Evolutionary conservation across 2,888 invertebrate genomes (phyloP).

Genomic region (Pterostichus niger): DNA sequence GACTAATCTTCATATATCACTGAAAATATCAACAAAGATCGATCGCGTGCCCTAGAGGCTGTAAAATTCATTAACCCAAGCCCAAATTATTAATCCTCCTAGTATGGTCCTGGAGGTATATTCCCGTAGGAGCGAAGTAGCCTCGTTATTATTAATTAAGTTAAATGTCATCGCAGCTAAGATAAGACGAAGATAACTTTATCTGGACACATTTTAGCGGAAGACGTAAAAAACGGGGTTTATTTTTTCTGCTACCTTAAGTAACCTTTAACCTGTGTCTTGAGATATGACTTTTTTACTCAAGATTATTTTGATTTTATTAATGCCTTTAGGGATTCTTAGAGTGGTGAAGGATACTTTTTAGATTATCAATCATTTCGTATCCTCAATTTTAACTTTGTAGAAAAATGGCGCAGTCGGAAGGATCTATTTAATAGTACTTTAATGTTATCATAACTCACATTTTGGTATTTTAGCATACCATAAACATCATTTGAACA

Average conservation of each 20-base stretch:
- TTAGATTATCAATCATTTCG: no score
- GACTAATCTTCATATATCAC: conserved; percentile 8
- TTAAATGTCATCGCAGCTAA: conserved; percentile 16
- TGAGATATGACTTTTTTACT: no score
- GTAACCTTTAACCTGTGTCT: no score
- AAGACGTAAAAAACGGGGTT: conserved; percentile 13
- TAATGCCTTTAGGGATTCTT: no score
- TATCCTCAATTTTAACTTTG: no score
- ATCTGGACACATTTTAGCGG: conserved; percentile 24
- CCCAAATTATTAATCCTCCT: conserved; percentile 2
- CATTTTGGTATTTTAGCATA: no score
- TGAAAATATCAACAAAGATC: conserved; percentile 23
- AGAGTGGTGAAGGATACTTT: no score
- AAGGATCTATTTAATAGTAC: no score
- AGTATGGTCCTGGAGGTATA: neutral
- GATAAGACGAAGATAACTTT: conserved; percentile 43
- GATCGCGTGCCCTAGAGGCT: neutral
- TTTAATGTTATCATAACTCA: no score
- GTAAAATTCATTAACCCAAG: neutral
- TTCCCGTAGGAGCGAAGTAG: conserved; percentile 1
- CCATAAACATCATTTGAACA: no score
- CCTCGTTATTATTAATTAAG: conserved; percentile 42
- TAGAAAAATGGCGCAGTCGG: no score
- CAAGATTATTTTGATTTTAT: no score
- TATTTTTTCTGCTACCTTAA: neutral